Base-by-base conservation (phyloP, 2,888 invertebrate genomes). In the Hermodice carunculata region DNA sequence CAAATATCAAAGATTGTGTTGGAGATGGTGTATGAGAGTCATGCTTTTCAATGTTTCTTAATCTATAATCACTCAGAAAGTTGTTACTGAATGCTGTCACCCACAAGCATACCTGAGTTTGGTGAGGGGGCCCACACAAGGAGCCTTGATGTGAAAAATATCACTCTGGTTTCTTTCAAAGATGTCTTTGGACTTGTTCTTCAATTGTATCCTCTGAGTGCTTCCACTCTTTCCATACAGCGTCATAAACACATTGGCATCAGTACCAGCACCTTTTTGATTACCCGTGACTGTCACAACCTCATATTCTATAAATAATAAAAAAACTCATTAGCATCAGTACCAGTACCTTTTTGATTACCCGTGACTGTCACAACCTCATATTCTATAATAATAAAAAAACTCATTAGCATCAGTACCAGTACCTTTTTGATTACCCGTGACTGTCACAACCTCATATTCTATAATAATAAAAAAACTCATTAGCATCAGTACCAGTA, bases 401-500 rank as follows among this genome's bases (percentile, higher is more conserved):
- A n/a, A n/a, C n/a, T n/a, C 85, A 66, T 86, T 86, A 34, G 86
- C 85, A 70, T 85, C 81, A 19, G 85, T 86, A 19, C 84, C 85
- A 3, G 81, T 78, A 4, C 84, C 78, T 60, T 76, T 77, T 43
- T 77, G 76, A 61, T 85, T 81, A 0, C 84, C 85, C 4, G 86
- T 86, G 40, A 76, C 71, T 2, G 85, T 82, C 5, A 76, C 62
- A 0, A 86, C 71, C 64, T 85, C 81, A 65, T 86, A 86, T 56
- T 82, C n/a, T n/a, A n/a, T n/a, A n/a, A n/a, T n/a, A n/a, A n/a
- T n/a, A n/a, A n/a, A n/a, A n/a, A 64, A 76, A 86, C 22, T 85
- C 84, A 66, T 85, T 82, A 14, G 86, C 81, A 71, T 82, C 81
- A 32, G 86, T 86, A 8, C 85, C 85, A 19, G 81, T 82, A 11